Conservation (phyloP, 1,140 invertebrate genomes). For the Steinernema feltiae region DNA sequence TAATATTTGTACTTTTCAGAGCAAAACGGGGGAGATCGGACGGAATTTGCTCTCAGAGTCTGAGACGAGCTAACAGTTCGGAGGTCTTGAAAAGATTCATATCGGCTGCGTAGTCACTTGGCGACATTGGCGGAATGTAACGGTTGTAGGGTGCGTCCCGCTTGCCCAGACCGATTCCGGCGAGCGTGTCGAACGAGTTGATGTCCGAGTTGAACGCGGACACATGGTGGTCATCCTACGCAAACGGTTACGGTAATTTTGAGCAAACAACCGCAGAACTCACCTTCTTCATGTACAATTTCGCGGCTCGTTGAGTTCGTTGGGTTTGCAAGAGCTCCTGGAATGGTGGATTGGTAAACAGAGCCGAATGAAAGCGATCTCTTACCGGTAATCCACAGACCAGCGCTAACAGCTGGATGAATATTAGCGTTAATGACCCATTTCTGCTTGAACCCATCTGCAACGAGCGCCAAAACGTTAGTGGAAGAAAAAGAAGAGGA, state of each 20-base stretch:
- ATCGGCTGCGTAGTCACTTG: neutral
- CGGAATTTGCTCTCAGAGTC: neutral
- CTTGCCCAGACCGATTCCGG: conserved; percentile 5
- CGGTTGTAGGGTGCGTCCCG: neutral
- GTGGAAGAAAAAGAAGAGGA: no score
- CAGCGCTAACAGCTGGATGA: neutral
- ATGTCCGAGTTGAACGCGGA: conserved; percentile 8
- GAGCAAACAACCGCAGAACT: neutral
- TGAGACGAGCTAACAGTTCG: neutral
- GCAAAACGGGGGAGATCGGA: neutral
- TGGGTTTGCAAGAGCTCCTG: conserved; percentile 1
- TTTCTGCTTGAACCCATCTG: conserved; percentile 15
- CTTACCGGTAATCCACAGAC: neutral
- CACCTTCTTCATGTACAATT: neutral
- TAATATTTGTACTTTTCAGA: no score
- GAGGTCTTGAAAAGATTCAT: neutral
- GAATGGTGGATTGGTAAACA: neutral
- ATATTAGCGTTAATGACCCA: neutral
- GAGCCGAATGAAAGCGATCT: neutral
- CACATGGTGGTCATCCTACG: neutral
- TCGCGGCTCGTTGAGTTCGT: neutral
- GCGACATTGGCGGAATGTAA: neutral
- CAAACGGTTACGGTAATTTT: neutral
- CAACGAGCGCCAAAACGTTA: neutral
- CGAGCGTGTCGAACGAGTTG: conserved; percentile 8